phyloP scores from a whole-genome alignment of 2,888 invertebrate genomes.

The Amphipoea lucens region DNA sequence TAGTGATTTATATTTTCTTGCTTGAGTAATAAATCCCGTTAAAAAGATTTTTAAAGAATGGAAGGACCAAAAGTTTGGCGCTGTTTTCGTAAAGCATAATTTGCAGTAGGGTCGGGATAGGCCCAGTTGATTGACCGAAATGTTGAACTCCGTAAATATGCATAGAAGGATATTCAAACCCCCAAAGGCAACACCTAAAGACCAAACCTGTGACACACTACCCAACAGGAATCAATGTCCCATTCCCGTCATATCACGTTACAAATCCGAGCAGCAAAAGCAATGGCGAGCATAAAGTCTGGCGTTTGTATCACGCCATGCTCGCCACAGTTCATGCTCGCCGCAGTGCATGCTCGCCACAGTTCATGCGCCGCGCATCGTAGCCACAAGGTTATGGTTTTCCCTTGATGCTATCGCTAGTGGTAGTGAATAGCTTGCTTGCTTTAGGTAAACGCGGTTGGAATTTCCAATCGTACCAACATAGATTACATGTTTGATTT shows the following conservation, averaged over 20 bases:
- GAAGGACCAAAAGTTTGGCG: background rate
- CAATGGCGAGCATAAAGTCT: conserved; percentile 12
- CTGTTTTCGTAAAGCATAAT: background rate
- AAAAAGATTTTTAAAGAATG: background rate
- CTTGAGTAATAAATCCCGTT: background rate
- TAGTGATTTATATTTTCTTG: no score
- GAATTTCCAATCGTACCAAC: conserved; percentile 10
- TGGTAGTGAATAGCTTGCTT: conserved; percentile 4
- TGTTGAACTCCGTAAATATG: background rate
- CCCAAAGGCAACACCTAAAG: background rate
- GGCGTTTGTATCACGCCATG: conserved; percentile 23
- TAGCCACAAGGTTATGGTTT: conserved; percentile 38
- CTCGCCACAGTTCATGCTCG: background rate
- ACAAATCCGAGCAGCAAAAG: conserved; percentile 26
- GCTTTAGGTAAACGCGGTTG: conserved; percentile 9
- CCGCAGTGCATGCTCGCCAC: background rate
- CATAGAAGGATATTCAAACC: background rate
- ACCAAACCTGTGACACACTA: background rate
- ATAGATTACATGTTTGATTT: background rate
- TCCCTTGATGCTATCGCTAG: conserved; percentile 35
- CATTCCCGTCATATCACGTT: conserved; percentile 9
- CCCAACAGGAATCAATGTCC: background rate
- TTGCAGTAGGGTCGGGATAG: background rate
- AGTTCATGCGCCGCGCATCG: background rate
- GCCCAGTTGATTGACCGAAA: background rate